Percentiles rank a stretch among this genome's conserved stretches.
Conservation (phyloP, 2,797 vertebrate species). For the Notolepis coatsorum region DNA sequence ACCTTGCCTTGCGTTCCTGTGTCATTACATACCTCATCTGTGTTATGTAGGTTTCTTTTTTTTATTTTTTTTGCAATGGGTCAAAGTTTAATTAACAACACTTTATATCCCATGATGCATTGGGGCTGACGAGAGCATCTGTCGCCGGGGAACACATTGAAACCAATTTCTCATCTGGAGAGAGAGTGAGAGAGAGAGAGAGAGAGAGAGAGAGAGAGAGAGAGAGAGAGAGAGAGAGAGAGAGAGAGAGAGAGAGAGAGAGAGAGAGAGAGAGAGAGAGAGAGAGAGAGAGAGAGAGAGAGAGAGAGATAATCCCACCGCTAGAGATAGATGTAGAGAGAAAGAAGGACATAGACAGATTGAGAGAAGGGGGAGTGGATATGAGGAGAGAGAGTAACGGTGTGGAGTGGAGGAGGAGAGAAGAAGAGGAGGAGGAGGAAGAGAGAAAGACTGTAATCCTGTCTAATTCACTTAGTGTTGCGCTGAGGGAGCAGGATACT, state of each 20-base stretch:
- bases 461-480: slow-evolving; percentile 88
- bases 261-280: slow-evolving; percentile 48
- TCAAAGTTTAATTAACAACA: slow-evolving; percentile 61
- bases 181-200: slow-evolving; percentile 18
- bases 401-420: slow-evolving; percentile 28
- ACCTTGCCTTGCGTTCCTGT: too few relatives aligned
- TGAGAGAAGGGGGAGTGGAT: slow-evolving; percentile 32
- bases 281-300: slow-evolving; percentile 37
- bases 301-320: slow-evolving; percentile 84
- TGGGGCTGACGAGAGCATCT: slow-evolving; percentile 54
- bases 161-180: slow-evolving; percentile 69
- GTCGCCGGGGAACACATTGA: slow-evolving; percentile 50
- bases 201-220: slow-evolving; percentile 55
- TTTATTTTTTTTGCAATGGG: slow-evolving; percentile 39
- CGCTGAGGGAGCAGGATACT: slow-evolving; percentile 83
- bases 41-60: slow-evolving; percentile 1
- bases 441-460: slow-evolving; percentile 81
- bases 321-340: slow-evolving; percentile 37
- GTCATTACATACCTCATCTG: too few relatives aligned
- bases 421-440: slow-evolving; percentile 36
- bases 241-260: slow-evolving; percentile 33
- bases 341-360: slow-evolving; percentile 48
- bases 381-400: slow-evolving; percentile 45
- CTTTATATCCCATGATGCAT: slow-evolving; percentile 61
- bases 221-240: slow-evolving; percentile 44